Evolutionary conservation across 2,888 invertebrate species (phyloP).

Genomic region (Coenonympha glycerion): DNA sequence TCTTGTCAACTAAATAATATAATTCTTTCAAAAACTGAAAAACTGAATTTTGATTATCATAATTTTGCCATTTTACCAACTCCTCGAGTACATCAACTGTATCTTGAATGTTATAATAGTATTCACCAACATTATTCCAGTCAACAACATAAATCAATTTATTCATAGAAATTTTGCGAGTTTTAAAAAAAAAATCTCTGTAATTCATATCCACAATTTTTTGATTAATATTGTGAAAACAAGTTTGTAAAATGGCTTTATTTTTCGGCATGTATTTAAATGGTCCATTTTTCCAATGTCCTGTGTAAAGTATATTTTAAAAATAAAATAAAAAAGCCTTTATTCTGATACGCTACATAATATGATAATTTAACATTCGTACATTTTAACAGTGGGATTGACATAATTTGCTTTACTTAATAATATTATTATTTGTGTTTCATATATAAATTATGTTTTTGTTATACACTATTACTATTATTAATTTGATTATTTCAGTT

Average conservation of each 20-base stretch:
- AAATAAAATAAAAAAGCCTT: too few relatives aligned
- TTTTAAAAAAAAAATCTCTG: background rate
- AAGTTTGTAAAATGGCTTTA: background rate
- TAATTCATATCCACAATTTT: background rate
- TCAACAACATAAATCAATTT: background rate
- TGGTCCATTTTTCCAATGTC: conserved; percentile 14
- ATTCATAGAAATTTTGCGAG: background rate
- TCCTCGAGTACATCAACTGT: background rate
- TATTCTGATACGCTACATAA: too few relatives aligned
- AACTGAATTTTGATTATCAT: background rate
- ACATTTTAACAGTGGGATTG: too few relatives aligned
- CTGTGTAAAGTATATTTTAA: background rate
- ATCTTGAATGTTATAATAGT: background rate
- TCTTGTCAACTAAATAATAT: background rate
- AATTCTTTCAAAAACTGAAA: background rate
- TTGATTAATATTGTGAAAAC: background rate
- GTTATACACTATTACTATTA: too few relatives aligned
- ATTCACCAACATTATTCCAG: background rate
- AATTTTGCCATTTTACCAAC: background rate
- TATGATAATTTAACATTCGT: too few relatives aligned
- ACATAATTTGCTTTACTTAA: too few relatives aligned
- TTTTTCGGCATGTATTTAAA: conserved; percentile 21
- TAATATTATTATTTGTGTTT: too few relatives aligned
- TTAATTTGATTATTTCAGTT: too few relatives aligned
- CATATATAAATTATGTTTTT: too few relatives aligned